phyloP scores from a whole-genome alignment of 2,888 invertebrate species.

The Synanthedon tipuliformis region DNA sequence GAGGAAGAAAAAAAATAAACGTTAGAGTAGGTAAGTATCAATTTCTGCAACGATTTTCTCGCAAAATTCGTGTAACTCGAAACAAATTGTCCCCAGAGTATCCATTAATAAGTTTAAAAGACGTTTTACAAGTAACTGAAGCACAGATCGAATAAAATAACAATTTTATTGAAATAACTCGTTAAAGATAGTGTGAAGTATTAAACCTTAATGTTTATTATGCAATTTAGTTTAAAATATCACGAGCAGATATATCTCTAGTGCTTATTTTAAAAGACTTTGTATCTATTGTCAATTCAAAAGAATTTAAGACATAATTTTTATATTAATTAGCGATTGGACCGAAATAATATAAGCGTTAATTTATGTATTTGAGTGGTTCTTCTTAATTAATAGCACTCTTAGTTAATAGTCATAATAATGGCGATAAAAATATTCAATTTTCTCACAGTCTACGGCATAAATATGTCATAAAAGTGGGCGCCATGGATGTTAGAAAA shows the following conservation, averaged over 20 bases:
- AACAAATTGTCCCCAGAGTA: conserved; percentile 1
- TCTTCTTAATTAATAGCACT: too few species aligned
- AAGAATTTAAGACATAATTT: too few species aligned
- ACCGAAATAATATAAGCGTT: too few species aligned
- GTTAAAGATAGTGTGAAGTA: neutral
- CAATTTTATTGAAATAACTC: conserved; percentile 2
- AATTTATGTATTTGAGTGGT: too few species aligned
- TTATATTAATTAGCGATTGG: too few species aligned
- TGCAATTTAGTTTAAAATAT: neutral
- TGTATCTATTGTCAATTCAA: too few species aligned
- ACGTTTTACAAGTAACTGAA: conserved; percentile 18
- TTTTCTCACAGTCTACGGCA: neutral
- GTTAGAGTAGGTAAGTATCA: too few species aligned
- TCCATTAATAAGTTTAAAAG: conserved; percentile 22
- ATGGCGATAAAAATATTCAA: neutral
- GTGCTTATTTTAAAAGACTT: too few species aligned
- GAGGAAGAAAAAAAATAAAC: too few species aligned
- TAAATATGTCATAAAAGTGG: neutral
- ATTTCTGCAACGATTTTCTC: too few species aligned
- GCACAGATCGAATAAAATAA: conserved; percentile 2
- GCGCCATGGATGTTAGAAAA: neutral
- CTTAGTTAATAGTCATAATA: too few species aligned
- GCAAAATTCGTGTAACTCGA: too few species aligned
- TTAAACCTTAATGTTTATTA: neutral
- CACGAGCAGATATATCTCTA: neutral